These are phyloP conservation scores for Pogonocherus hispidulus DNA, from an alignment of 2,888 invertebrate species.

Conservation along the genomic window DNA sequence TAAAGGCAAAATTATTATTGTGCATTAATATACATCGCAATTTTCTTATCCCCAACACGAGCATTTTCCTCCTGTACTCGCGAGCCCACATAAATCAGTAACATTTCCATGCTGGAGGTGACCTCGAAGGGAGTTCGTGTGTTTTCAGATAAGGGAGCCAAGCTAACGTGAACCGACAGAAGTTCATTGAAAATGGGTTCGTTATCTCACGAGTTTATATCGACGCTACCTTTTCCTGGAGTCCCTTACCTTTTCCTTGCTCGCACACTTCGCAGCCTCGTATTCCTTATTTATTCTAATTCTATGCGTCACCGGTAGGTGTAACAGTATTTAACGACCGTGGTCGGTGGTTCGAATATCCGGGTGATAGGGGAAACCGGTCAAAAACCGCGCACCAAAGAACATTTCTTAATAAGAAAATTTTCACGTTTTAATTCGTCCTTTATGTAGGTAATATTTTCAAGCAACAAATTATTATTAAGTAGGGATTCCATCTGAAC, in stretches of 20 bases:
- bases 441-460: no score
- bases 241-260: slow-evolving; percentile 40
- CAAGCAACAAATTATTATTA: no score
- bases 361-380: no score
- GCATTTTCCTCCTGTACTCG: slow-evolving; percentile 10
- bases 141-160: slow-evolving; percentile 60
- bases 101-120: slow-evolving; percentile 61
- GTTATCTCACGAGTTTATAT: slow-evolving; percentile 57
- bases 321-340: not conserved
- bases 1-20: slow-evolving; percentile 19
- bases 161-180: slow-evolving; percentile 62
- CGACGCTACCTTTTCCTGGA: slow-evolving; percentile 39
- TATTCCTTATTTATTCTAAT: slow-evolving; percentile 39
- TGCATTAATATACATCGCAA: slow-evolving; percentile 24
- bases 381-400: no score
- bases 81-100: slow-evolving; percentile 55
- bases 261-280: slow-evolving; percentile 34
- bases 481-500: no score
- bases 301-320: slow-evolving; percentile 27
- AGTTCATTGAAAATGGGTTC: slow-evolving; percentile 51
- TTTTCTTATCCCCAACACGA: slow-evolving; percentile 21
- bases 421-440: no score
- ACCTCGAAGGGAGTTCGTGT: slow-evolving; percentile 59
- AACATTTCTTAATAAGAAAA: no score
- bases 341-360: slow-evolving; percentile 23